phyloP scores from a whole-genome alignment of 2,888 invertebrate species.

The Eustalomyia histrio region DNA sequence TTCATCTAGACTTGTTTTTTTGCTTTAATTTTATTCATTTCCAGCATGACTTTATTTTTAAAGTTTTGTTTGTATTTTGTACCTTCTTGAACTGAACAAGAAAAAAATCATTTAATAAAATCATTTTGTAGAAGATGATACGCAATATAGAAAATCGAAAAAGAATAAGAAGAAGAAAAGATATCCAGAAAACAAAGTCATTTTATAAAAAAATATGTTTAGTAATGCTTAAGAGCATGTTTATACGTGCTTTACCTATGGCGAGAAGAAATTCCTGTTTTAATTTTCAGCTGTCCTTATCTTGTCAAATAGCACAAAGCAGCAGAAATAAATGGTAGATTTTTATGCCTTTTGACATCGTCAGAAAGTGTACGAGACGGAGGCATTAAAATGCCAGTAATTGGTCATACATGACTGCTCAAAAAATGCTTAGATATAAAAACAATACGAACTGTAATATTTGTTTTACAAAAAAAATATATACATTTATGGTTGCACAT shows the following conservation, averaged over 20 bases:
- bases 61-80: background rate
- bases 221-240: slow-evolving; percentile 24
- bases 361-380: background rate
- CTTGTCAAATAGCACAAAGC: background rate
- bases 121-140: slow-evolving; percentile 18
- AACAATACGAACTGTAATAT: background rate
- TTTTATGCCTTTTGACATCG: background rate
- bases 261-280: background rate
- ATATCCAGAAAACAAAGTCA: background rate
- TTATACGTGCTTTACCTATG: slow-evolving; percentile 7
- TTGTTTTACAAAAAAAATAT: background rate
- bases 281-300: background rate
- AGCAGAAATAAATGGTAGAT: background rate
- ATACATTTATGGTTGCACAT: too few relatives aligned
- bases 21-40: background rate
- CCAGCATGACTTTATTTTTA: slow-evolving; percentile 1
- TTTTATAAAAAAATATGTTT: slow-evolving; percentile 25
- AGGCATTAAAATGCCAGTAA: background rate
- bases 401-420: slow-evolving; percentile 3
- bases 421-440: background rate
- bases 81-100: background rate
- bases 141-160: background rate
- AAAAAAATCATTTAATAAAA: slow-evolving; percentile 24
- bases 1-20: background rate
- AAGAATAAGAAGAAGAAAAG: background rate